phyloP scores from a whole-genome alignment of 2,888 invertebrate genomes.

The Cryptops parisi region DNA sequence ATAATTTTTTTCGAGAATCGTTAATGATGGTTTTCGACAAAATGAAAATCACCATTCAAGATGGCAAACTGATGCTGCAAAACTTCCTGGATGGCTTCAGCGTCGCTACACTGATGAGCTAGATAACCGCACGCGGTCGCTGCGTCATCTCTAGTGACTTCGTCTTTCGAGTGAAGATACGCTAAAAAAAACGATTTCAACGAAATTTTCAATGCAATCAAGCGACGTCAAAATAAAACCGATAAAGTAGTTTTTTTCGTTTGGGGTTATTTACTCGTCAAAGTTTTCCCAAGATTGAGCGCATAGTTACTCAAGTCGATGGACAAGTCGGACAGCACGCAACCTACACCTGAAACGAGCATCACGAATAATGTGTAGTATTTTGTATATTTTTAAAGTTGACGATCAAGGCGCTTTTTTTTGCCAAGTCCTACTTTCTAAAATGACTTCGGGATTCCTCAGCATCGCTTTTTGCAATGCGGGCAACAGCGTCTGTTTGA shows the following conservation, averaged over 20 bases:
- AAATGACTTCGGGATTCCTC: constrained; percentile 80
- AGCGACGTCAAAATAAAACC: too few species aligned
- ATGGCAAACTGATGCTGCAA: constrained; percentile 53
- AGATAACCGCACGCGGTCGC: constrained; percentile 54
- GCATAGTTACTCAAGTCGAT: constrained; percentile 64
- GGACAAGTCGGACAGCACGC: constrained; percentile 52
- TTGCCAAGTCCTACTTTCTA: constrained; percentile 51
- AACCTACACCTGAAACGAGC: constrained; percentile 47
- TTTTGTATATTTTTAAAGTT: too few species aligned
- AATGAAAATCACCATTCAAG: constrained; percentile 45
- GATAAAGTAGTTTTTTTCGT: too few species aligned
- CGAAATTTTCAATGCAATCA: neutral
- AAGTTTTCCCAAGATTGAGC: constrained; percentile 60
- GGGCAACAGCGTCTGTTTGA: constrained; percentile 59
- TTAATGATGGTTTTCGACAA: neutral
- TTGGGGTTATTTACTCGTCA: constrained; percentile 59
- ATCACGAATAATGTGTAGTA: too few species aligned
- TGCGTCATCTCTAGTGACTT: constrained; percentile 56
- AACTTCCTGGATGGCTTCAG: constrained; percentile 48
- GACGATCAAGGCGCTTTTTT: too few species aligned
- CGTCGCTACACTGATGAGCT: constrained; percentile 53
- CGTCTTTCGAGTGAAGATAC: constrained; percentile 74
- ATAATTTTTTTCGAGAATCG: neutral
- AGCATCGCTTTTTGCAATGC: constrained; percentile 81
- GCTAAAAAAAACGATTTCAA: constrained; percentile 37